phyloP scores from a whole-genome alignment of 2,888 invertebrate species.

The Ectemnius cavifrons region DNA sequence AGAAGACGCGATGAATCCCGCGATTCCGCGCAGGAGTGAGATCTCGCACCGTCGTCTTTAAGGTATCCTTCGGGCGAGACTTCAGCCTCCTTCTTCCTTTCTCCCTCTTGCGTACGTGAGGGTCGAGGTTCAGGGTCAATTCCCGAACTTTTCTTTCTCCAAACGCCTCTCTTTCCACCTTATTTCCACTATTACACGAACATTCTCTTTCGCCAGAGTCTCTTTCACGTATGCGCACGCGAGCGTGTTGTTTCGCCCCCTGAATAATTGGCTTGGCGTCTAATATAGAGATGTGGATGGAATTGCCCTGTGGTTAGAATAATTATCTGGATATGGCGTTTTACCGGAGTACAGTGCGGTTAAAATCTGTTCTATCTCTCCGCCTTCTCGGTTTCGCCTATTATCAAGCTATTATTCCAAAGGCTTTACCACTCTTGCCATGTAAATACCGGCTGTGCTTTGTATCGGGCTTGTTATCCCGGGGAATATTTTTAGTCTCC shows the following conservation, averaged over 20 bases:
- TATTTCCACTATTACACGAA: slow-evolving; percentile 40
- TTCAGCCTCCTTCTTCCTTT: slow-evolving; percentile 6
- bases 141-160: slow-evolving; percentile 48
- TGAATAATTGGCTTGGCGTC: not conserved
- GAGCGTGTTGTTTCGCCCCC: slow-evolving; percentile 31
- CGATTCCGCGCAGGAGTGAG: slow-evolving; percentile 26
- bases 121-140: slow-evolving; percentile 48
- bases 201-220: slow-evolving; percentile 15
- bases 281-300: not conserved
- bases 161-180: slow-evolving; percentile 22
- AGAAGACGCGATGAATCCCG: not conserved
- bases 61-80: slow-evolving; percentile 42
- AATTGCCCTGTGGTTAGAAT: too few species aligned
- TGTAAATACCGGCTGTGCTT: too few species aligned
- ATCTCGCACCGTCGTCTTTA: slow-evolving; percentile 44
- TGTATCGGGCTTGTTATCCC: too few species aligned
- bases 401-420: too few species aligned
- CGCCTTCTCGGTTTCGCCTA: too few species aligned
- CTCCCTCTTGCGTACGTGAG: not conserved
- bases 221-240: slow-evolving; percentile 4
- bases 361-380: too few species aligned
- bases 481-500: too few species aligned
- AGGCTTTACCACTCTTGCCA: too few species aligned
- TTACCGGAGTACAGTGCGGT: not conserved
- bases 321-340: slow-evolving; percentile 11